Evolutionary conservation across 2,113 vertebrate genomes (phyloP).

Genomic region (Pseudopodoces humilis): DNA sequence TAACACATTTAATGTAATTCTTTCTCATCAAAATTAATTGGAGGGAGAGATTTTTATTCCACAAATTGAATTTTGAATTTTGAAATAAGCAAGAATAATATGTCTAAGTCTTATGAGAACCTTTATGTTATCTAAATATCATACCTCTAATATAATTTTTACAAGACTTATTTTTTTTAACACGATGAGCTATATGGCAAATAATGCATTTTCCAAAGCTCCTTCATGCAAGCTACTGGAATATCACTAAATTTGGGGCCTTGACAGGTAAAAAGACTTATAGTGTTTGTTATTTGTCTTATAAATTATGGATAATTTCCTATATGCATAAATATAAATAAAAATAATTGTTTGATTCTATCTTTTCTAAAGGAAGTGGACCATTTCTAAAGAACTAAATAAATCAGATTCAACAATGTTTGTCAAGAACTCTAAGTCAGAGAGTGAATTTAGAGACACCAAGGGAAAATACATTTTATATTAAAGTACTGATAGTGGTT

Average conservation of each 20-base stretch:
- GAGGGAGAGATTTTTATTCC: background rate
- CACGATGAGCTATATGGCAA: background rate
- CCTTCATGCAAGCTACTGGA: background rate
- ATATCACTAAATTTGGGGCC: background rate
- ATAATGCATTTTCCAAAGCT: background rate
- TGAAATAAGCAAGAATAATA: background rate
- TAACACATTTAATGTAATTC: background rate
- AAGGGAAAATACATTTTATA: background rate
- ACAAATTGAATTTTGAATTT: background rate
- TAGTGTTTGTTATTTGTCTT: background rate
- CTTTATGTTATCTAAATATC: background rate
- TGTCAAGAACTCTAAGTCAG: background rate
- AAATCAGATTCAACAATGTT: background rate
- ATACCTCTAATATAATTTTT: background rate
- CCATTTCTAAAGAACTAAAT: background rate
- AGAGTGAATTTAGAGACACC: background rate
- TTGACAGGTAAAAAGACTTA: background rate
- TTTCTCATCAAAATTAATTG: background rate
- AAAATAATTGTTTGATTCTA: background rate
- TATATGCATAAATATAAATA: background rate
- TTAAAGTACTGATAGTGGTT: background rate
- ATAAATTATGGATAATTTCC: background rate
- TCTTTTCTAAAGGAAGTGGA: background rate
- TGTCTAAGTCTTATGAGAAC: background rate
- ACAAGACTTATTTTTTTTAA: background rate